These are phyloP conservation scores for Crocidura indochinensis DNA, from an alignment of 2,797 vertebrate species.

Conservation along the genomic window DNA sequence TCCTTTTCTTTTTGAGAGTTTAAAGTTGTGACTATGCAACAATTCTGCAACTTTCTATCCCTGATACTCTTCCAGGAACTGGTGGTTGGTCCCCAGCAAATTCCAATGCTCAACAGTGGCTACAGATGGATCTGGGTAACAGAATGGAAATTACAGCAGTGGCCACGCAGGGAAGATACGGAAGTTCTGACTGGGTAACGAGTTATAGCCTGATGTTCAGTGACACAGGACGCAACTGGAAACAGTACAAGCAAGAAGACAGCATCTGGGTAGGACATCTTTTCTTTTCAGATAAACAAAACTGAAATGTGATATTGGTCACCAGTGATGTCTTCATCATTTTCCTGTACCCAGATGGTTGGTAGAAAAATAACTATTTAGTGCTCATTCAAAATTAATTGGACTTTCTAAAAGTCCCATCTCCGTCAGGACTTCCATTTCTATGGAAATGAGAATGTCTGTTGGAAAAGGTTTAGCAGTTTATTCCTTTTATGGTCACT, in stretches of 20 bases:
- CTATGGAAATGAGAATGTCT: conserved; percentile 7
- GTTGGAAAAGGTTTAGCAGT: background rate
- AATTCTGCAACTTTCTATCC: conserved; percentile 32
- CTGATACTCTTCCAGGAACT: conserved; percentile 91
- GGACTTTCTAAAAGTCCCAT: background rate
- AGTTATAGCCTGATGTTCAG: conserved; percentile 96
- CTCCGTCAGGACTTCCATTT: background rate
- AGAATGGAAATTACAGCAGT: conserved; percentile 94
- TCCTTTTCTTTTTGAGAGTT: background rate
- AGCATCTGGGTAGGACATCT: conserved; percentile 93
- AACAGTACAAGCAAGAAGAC: conserved; percentile 95
- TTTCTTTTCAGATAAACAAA: conserved; percentile 27
- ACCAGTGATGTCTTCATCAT: background rate
- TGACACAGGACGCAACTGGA: conserved; percentile 97
- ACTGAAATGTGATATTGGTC: background rate
- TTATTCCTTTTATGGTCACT: background rate
- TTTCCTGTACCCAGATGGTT: background rate
- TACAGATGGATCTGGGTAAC: conserved; percentile 95
- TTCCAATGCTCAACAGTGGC: conserved; percentile 94
- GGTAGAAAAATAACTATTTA: background rate
- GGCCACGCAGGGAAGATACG: conserved; percentile 95
- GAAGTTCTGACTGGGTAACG: conserved; percentile 96
- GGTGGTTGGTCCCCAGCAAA: conserved; percentile 95
- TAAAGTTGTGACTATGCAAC: background rate
- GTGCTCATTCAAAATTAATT: conserved; percentile 38